Base-by-base conservation (phyloP, 2,888 invertebrate species). In the Drepana falcataria region DNA sequence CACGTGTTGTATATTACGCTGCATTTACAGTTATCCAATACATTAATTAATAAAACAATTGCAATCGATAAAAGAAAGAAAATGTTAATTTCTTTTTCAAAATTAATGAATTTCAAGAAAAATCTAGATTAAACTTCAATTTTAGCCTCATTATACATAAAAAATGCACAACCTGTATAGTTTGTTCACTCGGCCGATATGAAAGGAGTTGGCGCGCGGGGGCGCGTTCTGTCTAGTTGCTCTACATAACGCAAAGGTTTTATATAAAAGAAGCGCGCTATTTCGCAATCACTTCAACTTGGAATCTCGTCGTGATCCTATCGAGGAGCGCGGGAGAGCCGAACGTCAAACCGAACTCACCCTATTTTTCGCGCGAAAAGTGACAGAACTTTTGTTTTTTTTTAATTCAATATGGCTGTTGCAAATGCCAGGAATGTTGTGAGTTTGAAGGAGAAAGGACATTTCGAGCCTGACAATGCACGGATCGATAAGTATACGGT, bases 401-500 rank as follows among this genome's bases (percentile, higher is more conserved):
- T 70, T 65, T 58, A 60, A 59, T 64, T 71, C 72, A 82, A 74
- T 69, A 91, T 91, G 90, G 87, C 89, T 77, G 81, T 90, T 72
- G 76, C 87, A 54, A 87, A 87, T 87, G 83, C 83, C 59, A 81
- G 84, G 69, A 81, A 68, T 64, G 81, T 88, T 73, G 84, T 90
- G 78, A 84, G 79, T 62, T 68, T 89, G 70, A 87, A 90, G 70
- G 84, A 89, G 70, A 81, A 80, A 61, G 80, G 79, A 47, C 87
- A 81, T 71, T 91, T 90, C 61, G 85, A 85, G 59, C 82, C 77
- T 61, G 87, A 88, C 68, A 86, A 86, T 83, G 85, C 78, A 49
- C 80, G 87, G 77, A 80, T 83, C 73, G 70, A 85, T 59, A 91
- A 91, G 79, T 91, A 91, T 65, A 90, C 90, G 83, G 90, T 91